Base-by-base conservation (phyloP, 2,888 invertebrate genomes). In the Ceramica pisi region DNA sequence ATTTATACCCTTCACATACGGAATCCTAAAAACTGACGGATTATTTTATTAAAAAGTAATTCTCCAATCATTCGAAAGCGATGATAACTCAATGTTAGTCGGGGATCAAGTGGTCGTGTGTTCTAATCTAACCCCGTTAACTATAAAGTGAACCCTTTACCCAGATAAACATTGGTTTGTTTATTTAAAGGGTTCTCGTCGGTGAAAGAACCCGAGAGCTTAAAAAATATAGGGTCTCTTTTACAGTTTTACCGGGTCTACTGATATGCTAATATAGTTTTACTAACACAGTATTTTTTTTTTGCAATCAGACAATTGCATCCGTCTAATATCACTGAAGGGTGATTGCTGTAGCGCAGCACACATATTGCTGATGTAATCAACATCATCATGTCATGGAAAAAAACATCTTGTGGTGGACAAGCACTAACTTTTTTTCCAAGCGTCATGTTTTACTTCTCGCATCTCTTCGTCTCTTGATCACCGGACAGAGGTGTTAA, bases 31-130 rank as follows among this genome's bases (percentile, higher is more conserved):
- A 41, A 41, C 41, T 16, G 14, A 16, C 41, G 14, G 14, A 41
- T 41, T 12, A 38, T 0, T 38, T 38, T 56, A 14, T 55, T n/a
- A 4, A 46, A 6, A 5, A 62, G 3, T n/a, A 31, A 73, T 26
- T 6, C 12, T 38, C 12, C 35, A n/a, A 51, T 31, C 12, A 72
- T 64, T 71, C 10, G n/a, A 61, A 72, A 51, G 35, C 12, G 48
- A 38, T 50, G 53, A 73, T 53, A 66, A 16, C 31, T 53, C 16
- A 23, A 16, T 19, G n/a, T 63, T 51, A 41, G 51, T 38, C 31
- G 50, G 14, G 38, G 53, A 63, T 80, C 59, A 74, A 74, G 67
- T 74, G 63, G 77, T 74, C 77, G 74, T 67, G 75, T 80, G 80
- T 67, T 60, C 53, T 23, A 23, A 79, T 67, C 59, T 46, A 53